These are phyloP conservation scores for Melieria crassipennis DNA, from an alignment of 2,888 invertebrate genomes.

Conservation along the genomic window DNA sequence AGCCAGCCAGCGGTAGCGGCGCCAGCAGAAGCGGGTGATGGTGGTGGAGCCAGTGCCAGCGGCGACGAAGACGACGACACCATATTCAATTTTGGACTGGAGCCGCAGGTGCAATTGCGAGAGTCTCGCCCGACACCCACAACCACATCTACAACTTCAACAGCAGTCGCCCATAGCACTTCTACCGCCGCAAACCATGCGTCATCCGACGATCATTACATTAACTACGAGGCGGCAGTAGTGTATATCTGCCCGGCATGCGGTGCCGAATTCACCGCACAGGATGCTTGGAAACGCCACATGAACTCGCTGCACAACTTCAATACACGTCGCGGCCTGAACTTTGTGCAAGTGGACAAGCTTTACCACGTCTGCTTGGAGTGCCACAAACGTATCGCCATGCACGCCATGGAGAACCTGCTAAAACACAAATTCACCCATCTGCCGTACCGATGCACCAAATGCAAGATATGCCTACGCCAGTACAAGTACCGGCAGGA, in stretches of 20 bases:
- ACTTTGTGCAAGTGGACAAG: slow-evolving; percentile 57
- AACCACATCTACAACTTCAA: slow-evolving; percentile 37
- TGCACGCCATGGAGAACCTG: slow-evolving; percentile 60
- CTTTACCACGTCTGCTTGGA: slow-evolving; percentile 58
- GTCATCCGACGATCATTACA: slow-evolving; percentile 45
- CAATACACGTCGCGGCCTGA: slow-evolving; percentile 57
- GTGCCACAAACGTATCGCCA: slow-evolving; percentile 58
- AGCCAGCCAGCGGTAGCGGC: slow-evolving; percentile 32
- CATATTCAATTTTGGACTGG: slow-evolving; percentile 55
- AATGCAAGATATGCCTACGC: slow-evolving; percentile 56
- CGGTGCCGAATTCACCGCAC: slow-evolving; percentile 54
- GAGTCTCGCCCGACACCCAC: slow-evolving; percentile 22
- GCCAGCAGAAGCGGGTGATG: slow-evolving; percentile 38
- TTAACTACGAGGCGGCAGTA: slow-evolving; percentile 57
- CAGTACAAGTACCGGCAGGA: slow-evolving; percentile 61
- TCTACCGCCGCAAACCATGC: not conserved
- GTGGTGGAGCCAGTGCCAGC: slow-evolving; percentile 31
- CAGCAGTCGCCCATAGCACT: not conserved
- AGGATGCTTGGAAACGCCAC: slow-evolving; percentile 58
- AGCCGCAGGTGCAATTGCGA: slow-evolving; percentile 44
- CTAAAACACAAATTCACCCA: slow-evolving; percentile 60
- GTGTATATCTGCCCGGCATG: slow-evolving; percentile 60
- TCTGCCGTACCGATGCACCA: slow-evolving; percentile 57
- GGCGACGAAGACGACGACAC: slow-evolving; percentile 50
- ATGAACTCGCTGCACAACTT: slow-evolving; percentile 55